Conservation (phyloP, 1,140 invertebrate genomes). For the Atta colombica region DNA sequence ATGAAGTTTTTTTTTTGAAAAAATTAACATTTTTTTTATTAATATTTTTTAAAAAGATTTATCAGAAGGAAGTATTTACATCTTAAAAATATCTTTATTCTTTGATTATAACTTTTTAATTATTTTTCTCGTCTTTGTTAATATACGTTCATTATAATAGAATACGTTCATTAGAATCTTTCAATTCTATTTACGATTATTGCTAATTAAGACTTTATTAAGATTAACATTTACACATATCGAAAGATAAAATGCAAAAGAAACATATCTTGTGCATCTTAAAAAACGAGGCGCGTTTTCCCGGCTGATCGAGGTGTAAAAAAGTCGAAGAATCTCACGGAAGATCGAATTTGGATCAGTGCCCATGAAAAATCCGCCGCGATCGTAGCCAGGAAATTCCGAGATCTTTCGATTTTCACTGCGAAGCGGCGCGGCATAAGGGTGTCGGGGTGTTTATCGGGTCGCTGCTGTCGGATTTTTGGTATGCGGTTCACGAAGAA, state of each 20-base stretch:
- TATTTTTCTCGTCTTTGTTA: not conserved
- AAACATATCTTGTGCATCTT: constrained; percentile 9
- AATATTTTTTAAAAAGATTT: not conserved
- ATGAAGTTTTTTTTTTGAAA: not conserved
- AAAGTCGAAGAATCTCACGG: constrained; percentile 26
- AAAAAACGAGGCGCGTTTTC: constrained; percentile 16
- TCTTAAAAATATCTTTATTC: constrained; percentile 3
- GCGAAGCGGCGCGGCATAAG: constrained; percentile 31
- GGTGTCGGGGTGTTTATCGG: constrained; percentile 76
- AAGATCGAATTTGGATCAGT: constrained; percentile 71
- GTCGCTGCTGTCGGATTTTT: constrained; percentile 53
- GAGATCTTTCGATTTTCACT: constrained; percentile 62
- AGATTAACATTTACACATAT: not conserved
- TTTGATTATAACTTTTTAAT: not conserved
- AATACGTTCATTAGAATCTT: too few species aligned
- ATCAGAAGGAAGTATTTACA: not conserved
- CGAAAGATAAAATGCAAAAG: not conserved
- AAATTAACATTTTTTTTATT: not conserved
- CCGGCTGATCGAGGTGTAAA: not conserved
- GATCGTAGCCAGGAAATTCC: constrained; percentile 63
- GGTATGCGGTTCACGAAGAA: constrained; percentile 76
- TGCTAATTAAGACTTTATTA: not conserved
- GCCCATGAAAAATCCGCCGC: constrained; percentile 71
- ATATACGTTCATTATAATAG: not conserved
- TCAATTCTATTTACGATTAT: not conserved